Evolutionary conservation across 2,888 invertebrate genomes (phyloP).

Genomic region (Limnephilus lunatus): DNA sequence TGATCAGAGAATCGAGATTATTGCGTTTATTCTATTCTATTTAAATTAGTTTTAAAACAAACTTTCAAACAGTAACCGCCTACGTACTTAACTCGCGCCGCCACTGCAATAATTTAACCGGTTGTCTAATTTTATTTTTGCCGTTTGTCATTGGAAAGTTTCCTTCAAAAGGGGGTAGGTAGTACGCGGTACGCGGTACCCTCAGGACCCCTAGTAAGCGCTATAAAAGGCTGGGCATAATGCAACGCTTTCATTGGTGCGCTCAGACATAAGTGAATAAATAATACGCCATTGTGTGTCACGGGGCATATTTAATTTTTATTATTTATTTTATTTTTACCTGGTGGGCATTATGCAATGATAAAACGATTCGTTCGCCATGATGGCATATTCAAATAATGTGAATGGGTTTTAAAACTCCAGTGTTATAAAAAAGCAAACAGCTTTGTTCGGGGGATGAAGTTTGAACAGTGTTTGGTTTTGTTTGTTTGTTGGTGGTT

Average conservation of each 20-base stretch:
- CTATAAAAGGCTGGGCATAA: slow-evolving; percentile 13
- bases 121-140: slow-evolving; percentile 47
- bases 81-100: background rate
- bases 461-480: background rate
- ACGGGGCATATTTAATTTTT: slow-evolving; percentile 6
- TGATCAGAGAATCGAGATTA: too few species aligned
- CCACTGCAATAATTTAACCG: slow-evolving; percentile 30
- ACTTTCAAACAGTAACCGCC: background rate
- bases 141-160: slow-evolving; percentile 56
- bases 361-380: slow-evolving; percentile 39
- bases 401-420: slow-evolving; percentile 16
- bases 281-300: slow-evolving; percentile 31
- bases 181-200: background rate
- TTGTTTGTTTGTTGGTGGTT: background rate
- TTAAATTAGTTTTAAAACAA: background rate
- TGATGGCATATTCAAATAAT: slow-evolving; percentile 37
- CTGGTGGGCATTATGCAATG: slow-evolving; percentile 52
- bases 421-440: background rate
- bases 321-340: slow-evolving; percentile 49
- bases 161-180: slow-evolving; percentile 20
- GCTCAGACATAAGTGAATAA: slow-evolving; percentile 37
- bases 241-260: slow-evolving; percentile 50
- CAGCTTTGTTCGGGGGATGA: background rate
- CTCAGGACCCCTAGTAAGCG: background rate
- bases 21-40: too few species aligned